Evolutionary conservation across 1,140 invertebrate genomes (phyloP).

Genomic region (Telenomus remus): DNA sequence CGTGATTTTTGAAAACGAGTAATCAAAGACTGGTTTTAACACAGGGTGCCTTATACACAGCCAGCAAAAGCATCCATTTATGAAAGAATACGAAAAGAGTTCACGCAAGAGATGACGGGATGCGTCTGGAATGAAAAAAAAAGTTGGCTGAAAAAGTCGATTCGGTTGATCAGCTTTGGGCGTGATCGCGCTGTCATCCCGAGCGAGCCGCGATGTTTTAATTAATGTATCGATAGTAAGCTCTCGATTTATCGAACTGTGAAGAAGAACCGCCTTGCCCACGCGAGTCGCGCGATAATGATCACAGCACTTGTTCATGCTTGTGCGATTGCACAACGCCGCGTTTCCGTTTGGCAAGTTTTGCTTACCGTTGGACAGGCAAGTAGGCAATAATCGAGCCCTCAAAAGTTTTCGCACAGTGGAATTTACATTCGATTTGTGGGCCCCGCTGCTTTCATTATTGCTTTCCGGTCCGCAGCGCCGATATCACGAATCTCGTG

Average conservation of each 20-base stretch:
- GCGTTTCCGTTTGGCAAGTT: conserved; percentile 13
- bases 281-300: conserved; percentile 57
- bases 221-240: conserved; percentile 61
- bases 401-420: background rate
- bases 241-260: conserved; percentile 59
- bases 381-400: conserved; percentile 14
- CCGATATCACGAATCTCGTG: conserved; percentile 8
- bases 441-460: conserved; percentile 7
- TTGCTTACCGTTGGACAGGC: conserved; percentile 21
- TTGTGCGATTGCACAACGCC: conserved; percentile 21
- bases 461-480: conserved; percentile 11
- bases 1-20: conserved; percentile 29
- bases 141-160: conserved; percentile 52
- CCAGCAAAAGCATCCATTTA: conserved; percentile 45
- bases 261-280: conserved; percentile 56
- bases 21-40: conserved; percentile 46
- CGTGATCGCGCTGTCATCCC: conserved; percentile 60
- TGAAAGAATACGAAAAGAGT: conserved; percentile 38
- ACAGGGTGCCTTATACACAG: conserved; percentile 46
- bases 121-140: conserved; percentile 41
- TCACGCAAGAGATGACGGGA: conserved; percentile 30
- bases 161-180: conserved; percentile 57
- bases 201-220: conserved; percentile 57
- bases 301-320: conserved; percentile 41
- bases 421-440: conserved; percentile 16